Evolutionary conservation across 2,888 invertebrate genomes (phyloP), one percentile per base, ranked within the genome.

Genomic region (Dione vanillae): DNA sequence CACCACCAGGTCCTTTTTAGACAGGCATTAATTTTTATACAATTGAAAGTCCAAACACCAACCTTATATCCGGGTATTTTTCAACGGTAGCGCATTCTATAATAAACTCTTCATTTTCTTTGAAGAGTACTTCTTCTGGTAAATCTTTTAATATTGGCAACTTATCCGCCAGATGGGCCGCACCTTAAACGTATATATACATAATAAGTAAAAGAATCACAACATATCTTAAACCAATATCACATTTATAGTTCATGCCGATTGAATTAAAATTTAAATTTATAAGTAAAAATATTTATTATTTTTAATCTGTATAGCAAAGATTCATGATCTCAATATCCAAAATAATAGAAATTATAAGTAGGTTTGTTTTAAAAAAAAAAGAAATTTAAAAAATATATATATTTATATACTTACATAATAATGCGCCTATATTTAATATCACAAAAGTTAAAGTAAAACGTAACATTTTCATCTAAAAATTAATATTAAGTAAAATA

Each of bases 1-100:
- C n/a, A 27, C 27, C 27, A 27, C 5, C 27, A 27, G 27, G 27
- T 27, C 27, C 27, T 27, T 27, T 27, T 27, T 27, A 5, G n/a
- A n/a, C n/a, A n/a, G n/a, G n/a, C n/a, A n/a, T n/a, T n/a, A n/a
- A n/a, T n/a, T n/a, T n/a, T n/a, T n/a, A n/a, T n/a, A n/a, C n/a
- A n/a, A 16, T 47, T 10, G 16, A 62, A 8, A 1, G 14, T 51
- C 20, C 35, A 12, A 0, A 49, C 16, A 83, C 87, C 83, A 43
- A 89, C 90, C 82, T 81, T 61, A 84, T 73, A 58, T 82, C 78
- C 0, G 79, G 76, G 6, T 78, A 76, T 0, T 75, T 78, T 0
- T 82, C 82, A 7, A 82, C 83, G 16, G 80, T 77, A 9, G 75
- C 64, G 64, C 90, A 90, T 40, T 87, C 83, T 9, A 90, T 70